Evolutionary conservation across 2,797 vertebrate genomes (phyloP), one percentile per base, ranked within the genome.

Genomic region (Sebastes nivosus): DNA sequence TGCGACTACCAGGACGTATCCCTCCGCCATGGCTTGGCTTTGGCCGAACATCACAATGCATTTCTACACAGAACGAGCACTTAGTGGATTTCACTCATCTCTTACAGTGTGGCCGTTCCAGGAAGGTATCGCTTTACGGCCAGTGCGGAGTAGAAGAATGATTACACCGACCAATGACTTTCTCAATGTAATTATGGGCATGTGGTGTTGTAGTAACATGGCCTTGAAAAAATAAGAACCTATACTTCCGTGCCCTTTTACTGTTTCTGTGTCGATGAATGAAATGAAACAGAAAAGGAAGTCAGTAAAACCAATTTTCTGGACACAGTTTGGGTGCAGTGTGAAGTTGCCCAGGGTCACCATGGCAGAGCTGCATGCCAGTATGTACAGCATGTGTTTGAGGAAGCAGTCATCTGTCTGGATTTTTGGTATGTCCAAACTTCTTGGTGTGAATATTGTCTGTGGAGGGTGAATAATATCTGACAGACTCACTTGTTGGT

Each of bases 401-500:
- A 67, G 25, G 67, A 55, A 12, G 52, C 11, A 9, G 22, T 30
- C 29, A 13, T 75, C 14, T 36, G 7, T 67, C 11, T 30, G 59
- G 25, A 50, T 25, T 50, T 34, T 14, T 4, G 8, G 27, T 8
- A 46, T 71, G 38, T 79, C 25, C 3, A 27, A 57, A 34, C n/a
- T 1, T 46, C 12, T 29, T n/a, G 18, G 11, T 32, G 46, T 67
- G 46, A 67, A 54, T 32, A 68, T 54, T 22, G 22, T 70, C 5
- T 18, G 57, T 57, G 11, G 5, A 64, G 58, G 12, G 29, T 50
- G 16, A 34, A 29, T 27, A 50, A 27, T n/a, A 13, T 67, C 5
- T n/a, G 18, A 67, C 7, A 64, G 57, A 97, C 97, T 97, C 96
- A 97, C 98, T 97, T 92, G 96, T 97, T 95, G 46, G 97, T 97